Evolutionary conservation across 2,888 invertebrate genomes (phyloP), one percentile per base, ranked within the genome.

Genomic region (Amphimallon solstitiale): DNA sequence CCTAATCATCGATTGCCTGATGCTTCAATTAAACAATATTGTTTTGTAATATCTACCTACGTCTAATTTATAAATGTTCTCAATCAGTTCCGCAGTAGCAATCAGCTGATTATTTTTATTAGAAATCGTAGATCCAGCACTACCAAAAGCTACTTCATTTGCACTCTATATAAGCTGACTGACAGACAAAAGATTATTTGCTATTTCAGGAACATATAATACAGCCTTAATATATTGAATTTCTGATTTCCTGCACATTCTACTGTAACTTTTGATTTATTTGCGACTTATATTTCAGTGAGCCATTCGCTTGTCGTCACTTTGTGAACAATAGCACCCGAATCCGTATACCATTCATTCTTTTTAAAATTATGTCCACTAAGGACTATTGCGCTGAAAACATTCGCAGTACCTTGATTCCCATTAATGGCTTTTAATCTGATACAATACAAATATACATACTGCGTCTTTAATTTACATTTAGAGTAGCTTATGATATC

Each of bases 381-480:
- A n/a, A 59, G 21, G 19, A 59, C 17, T 40, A 19, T 40, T 10
- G 59, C 43, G 43, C 59, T 59, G 19, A 59, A 59, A 6, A 21
- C 59, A 7, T 56, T 35, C n/a, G 12, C 38, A 3, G 38, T 38
- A 38, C 12, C 38, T 56, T 56, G 35, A 1, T 56, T 56, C 37
- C 38, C 37, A 17, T 19, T 19, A 14, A 4, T 38, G 9, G 14
- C 56, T 37, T 14, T 37, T 37, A 21, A 21, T 14, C 15, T 48
- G 14, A 54, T 54, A 45, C 52, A 64, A 9, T n/a, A n/a, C n/a
- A n/a, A n/a, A n/a, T n/a, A n/a, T n/a, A n/a, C n/a, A n/a, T n/a
- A n/a, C n/a, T n/a, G n/a, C n/a, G n/a, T n/a, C n/a, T n/a, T n/a
- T n/a, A n/a, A n/a, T n/a, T n/a, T n/a, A n/a, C n/a, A n/a, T n/a